These are phyloP conservation scores for Agrotis exclamationis DNA, from an alignment of 2,888 invertebrate genomes.

Conservation along the genomic window DNA sequence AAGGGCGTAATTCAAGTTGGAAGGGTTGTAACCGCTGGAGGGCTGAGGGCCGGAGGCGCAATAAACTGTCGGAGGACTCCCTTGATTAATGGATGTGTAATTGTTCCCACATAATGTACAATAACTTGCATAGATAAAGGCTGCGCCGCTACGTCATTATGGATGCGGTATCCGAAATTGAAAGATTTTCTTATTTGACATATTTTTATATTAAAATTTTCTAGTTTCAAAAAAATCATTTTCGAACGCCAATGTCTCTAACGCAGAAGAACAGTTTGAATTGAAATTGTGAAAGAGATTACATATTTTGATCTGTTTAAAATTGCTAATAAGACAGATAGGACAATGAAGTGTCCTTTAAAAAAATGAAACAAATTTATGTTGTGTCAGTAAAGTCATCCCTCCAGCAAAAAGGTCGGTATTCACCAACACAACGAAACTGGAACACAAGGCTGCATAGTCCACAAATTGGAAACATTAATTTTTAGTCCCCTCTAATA, in stretches of 20 bases:
- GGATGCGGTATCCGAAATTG: constrained; percentile 39
- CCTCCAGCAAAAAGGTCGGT: constrained; percentile 31
- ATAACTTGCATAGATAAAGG: constrained; percentile 81
- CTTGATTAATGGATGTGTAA: constrained; percentile 88
- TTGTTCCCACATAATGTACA: constrained; percentile 88
- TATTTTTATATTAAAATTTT: neutral
- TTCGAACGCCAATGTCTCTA: too few relatives aligned
- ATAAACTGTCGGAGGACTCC: constrained; percentile 83
- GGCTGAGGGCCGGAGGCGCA: constrained; percentile 81
- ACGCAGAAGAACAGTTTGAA: neutral
- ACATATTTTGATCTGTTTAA: neutral
- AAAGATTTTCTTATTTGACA: neutral
- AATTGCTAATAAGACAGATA: neutral
- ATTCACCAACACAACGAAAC: constrained; percentile 30
- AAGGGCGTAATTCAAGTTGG: constrained; percentile 80
- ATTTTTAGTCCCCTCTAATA: constrained; percentile 76
- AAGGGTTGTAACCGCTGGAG: constrained; percentile 82
- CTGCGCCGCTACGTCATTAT: constrained; percentile 54
- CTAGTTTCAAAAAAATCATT: too few relatives aligned
- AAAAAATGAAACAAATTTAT: neutral
- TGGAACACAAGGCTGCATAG: constrained; percentile 42
- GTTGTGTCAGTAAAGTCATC: constrained; percentile 15
- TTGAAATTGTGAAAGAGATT: neutral
- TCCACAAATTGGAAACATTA: constrained; percentile 72
- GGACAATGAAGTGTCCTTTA: constrained; percentile 1